phyloP scores from a whole-genome alignment of 2,797 vertebrate species.

The Arrhamphus sclerolepis region DNA sequence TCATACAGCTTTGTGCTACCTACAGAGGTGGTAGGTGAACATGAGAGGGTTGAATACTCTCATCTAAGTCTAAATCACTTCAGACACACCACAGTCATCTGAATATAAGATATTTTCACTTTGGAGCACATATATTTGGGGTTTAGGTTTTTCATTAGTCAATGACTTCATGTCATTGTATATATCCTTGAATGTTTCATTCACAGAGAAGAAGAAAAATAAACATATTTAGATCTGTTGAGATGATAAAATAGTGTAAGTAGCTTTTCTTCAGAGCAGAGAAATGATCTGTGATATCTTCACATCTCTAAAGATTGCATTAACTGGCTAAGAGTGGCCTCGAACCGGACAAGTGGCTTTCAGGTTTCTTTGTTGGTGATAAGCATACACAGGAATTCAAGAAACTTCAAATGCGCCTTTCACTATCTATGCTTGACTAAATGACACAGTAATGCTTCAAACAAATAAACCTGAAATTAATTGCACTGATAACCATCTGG shows the following conservation, averaged over 20 bases:
- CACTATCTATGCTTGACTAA: conserved; percentile 48
- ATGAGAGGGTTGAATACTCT: no score
- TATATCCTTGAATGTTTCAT: no score
- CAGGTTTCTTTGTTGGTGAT: conserved; percentile 48
- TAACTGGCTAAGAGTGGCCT: conserved; percentile 59
- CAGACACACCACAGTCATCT: no score
- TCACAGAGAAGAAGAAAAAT: conserved; percentile 32
- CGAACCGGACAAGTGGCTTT: conserved; percentile 56
- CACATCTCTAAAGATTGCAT: conserved; percentile 20
- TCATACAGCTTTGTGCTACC: no score
- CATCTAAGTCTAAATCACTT: no score
- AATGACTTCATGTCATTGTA: no score
- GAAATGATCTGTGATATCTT: conserved; percentile 51
- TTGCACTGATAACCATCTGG: conserved; percentile 51
- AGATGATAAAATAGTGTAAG: conserved; percentile 35
- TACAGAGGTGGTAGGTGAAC: no score
- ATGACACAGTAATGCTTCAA: conserved; percentile 40
- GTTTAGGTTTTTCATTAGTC: no score
- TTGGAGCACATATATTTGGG: no score
- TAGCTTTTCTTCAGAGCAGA: conserved; percentile 39
- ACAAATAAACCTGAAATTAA: conserved; percentile 18
- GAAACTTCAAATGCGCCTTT: conserved; percentile 29
- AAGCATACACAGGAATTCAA: conserved; percentile 42
- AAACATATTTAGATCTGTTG: conserved; percentile 15
- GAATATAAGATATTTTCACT: no score